phyloP scores from a whole-genome alignment of 2,797 vertebrate species.

The Haliaeetus albicilla region DNA sequence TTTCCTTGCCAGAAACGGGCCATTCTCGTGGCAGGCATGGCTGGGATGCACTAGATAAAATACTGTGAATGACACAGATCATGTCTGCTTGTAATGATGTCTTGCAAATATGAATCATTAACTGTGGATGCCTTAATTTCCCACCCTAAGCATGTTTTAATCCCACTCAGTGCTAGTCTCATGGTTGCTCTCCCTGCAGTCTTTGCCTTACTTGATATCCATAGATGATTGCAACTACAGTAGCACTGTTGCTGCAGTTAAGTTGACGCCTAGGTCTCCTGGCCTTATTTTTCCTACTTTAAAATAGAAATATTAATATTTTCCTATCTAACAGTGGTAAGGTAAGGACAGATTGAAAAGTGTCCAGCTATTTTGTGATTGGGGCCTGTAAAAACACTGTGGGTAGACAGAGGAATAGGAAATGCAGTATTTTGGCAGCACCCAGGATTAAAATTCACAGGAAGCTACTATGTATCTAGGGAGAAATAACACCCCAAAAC shows the following conservation, averaged over 20 bases:
- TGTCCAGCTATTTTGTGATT: not conserved
- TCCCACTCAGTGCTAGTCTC: not conserved
- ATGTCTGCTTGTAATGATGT: not conserved
- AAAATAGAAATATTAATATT: not conserved
- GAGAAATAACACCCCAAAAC: not conserved
- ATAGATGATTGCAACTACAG: not conserved
- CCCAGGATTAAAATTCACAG: not conserved
- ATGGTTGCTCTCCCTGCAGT: not conserved
- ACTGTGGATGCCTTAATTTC: not conserved
- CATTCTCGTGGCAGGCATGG: not conserved
- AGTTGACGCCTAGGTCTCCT: not conserved
- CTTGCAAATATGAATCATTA: not conserved
- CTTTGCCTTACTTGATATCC: not conserved
- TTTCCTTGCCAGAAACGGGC: not conserved
- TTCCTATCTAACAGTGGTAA: not conserved
- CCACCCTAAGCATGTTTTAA: not conserved
- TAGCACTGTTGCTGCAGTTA: not conserved
- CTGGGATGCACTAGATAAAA: not conserved
- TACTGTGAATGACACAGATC: not conserved
- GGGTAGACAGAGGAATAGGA: not conserved
- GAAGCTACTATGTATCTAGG: not conserved
- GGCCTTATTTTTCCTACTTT: not conserved
- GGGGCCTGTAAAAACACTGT: not conserved
- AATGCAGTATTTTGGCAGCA: not conserved
- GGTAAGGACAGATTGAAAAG: not conserved